Conservation (phyloP, 37 sponge, comb jelly and placozoan species). For the Mnemiopsis leidyi region DNA sequence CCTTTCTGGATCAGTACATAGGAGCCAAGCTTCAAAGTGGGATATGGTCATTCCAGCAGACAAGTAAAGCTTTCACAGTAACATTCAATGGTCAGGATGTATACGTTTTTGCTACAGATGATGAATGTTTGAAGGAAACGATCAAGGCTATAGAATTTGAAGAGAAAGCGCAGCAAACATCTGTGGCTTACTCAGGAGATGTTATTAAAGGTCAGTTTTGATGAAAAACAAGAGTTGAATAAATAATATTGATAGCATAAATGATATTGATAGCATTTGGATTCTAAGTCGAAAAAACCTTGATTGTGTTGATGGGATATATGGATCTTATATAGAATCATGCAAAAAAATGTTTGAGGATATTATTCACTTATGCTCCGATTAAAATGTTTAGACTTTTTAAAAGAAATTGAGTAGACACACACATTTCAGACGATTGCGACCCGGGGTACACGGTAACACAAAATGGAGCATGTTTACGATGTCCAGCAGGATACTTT, state of each 20-base stretch:
- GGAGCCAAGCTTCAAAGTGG: background rate
- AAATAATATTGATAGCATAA: too few relatives aligned
- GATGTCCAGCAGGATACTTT: background rate
- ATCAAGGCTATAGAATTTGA: background rate
- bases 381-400: too few relatives aligned
- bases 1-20: background rate
- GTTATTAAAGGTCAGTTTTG: background rate
- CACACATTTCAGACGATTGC: too few relatives aligned
- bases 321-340: too few relatives aligned
- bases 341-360: too few relatives aligned
- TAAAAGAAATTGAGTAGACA: too few relatives aligned
- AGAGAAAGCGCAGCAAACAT: background rate
- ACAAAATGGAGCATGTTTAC: background rate
- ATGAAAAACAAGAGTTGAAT: too few relatives aligned
- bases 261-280: too few relatives aligned
- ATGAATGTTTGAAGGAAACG: background rate
- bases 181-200: background rate
- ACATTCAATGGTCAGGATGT: background rate
- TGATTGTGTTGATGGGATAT: too few relatives aligned
- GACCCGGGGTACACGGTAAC: background rate
- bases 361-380: too few relatives aligned
- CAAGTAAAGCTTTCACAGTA: background rate
- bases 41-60: background rate
- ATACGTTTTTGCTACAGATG: background rate
- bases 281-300: too few relatives aligned